A percentile compares a stretch with the other conserved stretches of the same genome.
Conservation (phyloP, 2,797 vertebrate genomes). For the Eulemur coronatus region DNA sequence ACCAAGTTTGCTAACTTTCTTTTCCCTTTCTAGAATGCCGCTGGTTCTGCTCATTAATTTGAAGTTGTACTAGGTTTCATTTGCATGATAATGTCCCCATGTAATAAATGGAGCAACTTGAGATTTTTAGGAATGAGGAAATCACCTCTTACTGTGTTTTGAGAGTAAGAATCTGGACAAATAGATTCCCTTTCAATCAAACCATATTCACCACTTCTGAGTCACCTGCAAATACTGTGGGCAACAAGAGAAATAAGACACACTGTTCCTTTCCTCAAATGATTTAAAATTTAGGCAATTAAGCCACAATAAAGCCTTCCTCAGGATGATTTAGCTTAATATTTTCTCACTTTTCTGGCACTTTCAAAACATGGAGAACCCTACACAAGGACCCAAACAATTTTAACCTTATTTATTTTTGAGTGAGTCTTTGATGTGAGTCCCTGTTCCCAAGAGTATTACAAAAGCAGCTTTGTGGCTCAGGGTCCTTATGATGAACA, state of each 20-base stretch:
- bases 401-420: background rate
- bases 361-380: background rate
- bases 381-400: background rate
- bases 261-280: background rate
- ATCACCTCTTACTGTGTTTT: background rate
- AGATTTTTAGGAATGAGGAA: background rate
- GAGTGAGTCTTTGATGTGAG: background rate
- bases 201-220: too few relatives aligned
- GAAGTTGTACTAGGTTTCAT: background rate
- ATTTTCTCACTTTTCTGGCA: background rate
- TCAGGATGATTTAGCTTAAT: background rate
- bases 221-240: background rate
- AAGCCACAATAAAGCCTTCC: background rate
- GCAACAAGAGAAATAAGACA: background rate
- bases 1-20: background rate
- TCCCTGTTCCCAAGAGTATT: too few relatives aligned
- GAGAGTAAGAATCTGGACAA: background rate
- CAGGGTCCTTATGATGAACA: rapidly evolving
- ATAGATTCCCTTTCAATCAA: background rate
- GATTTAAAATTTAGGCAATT: background rate
- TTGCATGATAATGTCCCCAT: rapidly evolving
- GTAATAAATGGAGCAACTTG: background rate
- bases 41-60: background rate
- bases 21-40: background rate
- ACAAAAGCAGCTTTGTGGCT: rapidly evolving